Base-by-base conservation (phyloP, 2,797 vertebrate genomes). In the Notolabrus celidotus region DNA sequence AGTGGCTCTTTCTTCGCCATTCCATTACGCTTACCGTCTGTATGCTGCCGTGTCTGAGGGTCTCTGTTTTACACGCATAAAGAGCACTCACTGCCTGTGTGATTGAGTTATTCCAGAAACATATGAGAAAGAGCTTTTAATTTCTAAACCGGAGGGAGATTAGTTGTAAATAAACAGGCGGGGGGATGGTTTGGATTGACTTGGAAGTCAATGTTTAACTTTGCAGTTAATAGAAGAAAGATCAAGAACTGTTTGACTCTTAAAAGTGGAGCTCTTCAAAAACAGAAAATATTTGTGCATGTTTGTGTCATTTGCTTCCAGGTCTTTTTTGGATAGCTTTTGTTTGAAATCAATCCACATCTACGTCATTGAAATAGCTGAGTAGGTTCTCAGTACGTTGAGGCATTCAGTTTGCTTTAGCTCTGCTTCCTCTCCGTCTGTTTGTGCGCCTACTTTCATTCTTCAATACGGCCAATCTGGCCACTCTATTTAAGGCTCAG, bases 1-100 rank as follows among this genome's bases (percentile, higher is more conserved):
- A 92, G 91, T 90, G 87, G 83, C 77, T 87, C 86, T 72, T 86
- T 86, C 85, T 77, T 72, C 17, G 23, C 79, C 78, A 78, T 85
- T 82, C 62, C 83, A 83, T 85, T 85, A 81, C 34, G 72, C 61
- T 60, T 76, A 62, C 17, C 31, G 64, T 56, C 61, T 75, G 51
- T 66, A 17, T 62, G 33, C 25, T 23, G 10, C 50, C 6, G 46
- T 51, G 57, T 64, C 67, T 51, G 56, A 57, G 56, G 53, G 62
- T 69, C 51, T 76, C 45, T 57, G 46, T 68, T 71, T 55, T 66
- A 66, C 68, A 71, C 68, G 25, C 71, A 66, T 31, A 68, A 77
- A 78, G 64, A 74, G 73, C 82, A 74, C 68, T 77, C 31, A 39
- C 49, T 15, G 46, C 20, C 19, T 74, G 65, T 83, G 63, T 77